Percentiles rank a stretch among this genome's conserved stretches.
Conservation (phyloP, 2,113 vertebrate genomes). For the Nanger granti region DNA sequence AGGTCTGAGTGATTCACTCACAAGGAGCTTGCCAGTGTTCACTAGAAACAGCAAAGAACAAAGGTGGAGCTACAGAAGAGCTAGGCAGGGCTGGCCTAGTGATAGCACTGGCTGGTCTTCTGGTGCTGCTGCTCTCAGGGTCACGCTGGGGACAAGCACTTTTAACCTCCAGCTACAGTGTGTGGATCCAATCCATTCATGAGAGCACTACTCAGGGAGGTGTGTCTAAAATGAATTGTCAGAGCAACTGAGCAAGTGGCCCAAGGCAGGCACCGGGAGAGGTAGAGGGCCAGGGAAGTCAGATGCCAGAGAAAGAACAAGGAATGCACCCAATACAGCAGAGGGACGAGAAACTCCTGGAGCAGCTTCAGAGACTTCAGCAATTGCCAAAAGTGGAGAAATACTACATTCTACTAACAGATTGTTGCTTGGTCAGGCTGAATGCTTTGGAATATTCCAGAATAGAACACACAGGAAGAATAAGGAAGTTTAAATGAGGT, state of each 20-base stretch:
- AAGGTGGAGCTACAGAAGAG: neutral
- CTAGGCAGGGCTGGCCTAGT: neutral
- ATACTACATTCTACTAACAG: neutral
- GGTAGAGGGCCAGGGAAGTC: neutral
- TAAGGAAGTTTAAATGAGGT: neutral
- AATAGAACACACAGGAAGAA: neutral
- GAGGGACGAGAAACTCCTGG: neutral
- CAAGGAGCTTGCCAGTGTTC: neutral
- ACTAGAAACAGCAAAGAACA: neutral
- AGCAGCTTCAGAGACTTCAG: neutral
- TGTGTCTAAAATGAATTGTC: neutral
- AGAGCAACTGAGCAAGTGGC: neutral
- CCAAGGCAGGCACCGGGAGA: neutral
- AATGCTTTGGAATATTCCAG: neutral
- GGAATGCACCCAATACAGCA: neutral
- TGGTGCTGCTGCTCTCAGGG: neutral
- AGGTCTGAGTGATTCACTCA: neutral
- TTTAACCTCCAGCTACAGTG: no score
- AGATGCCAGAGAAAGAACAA: neutral
- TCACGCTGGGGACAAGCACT: neutral
- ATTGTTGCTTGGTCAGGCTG: neutral
- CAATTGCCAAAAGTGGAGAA: neutral
- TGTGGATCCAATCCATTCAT: fast-evolving
- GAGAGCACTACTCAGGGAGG: neutral
- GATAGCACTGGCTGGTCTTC: neutral